Percentiles rank a stretch among this genome's conserved stretches.
phyloP scores from a whole-genome alignment of 1,140 invertebrate species.

The Drosophila funebris region DNA sequence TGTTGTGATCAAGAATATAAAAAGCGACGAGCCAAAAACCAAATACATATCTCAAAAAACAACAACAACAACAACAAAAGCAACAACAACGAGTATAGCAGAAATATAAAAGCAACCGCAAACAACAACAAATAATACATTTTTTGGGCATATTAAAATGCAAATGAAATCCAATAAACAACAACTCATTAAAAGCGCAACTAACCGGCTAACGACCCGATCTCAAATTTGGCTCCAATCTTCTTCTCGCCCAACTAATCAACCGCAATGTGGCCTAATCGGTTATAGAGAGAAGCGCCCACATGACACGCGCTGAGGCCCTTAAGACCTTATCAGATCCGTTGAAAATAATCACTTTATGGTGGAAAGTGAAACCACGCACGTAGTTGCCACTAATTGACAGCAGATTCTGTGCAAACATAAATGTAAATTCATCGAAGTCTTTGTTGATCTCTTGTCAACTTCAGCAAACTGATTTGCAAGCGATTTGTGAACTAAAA shows the following conservation, averaged over 20 bases:
- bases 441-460: too few relatives aligned
- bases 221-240: conserved; percentile 9
- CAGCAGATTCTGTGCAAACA: too few relatives aligned
- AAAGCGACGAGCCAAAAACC: conserved; percentile 8
- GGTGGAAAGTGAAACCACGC: too few relatives aligned
- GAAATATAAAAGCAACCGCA: conserved; percentile 21
- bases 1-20: background rate
- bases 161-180: conserved; percentile 74
- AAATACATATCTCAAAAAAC: conserved; percentile 6
- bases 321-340: too few relatives aligned
- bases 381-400: too few relatives aligned
- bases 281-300: background rate
- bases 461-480: too few relatives aligned
- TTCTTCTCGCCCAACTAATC: conserved; percentile 2
- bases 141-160: conserved; percentile 62
- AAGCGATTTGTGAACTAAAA: too few relatives aligned
- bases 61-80: background rate
- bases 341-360: too few relatives aligned
- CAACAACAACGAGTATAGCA: background rate
- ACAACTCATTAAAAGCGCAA: conserved; percentile 77
- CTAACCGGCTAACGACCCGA: conserved; percentile 55
- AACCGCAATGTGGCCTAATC: conserved; percentile 1
- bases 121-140: conserved; percentile 72
- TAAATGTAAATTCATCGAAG: too few relatives aligned
- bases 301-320: too few relatives aligned